Evolutionary conservation across 1,140 invertebrate genomes (phyloP).

Genomic region (Trialeurodes vaporariorum): DNA sequence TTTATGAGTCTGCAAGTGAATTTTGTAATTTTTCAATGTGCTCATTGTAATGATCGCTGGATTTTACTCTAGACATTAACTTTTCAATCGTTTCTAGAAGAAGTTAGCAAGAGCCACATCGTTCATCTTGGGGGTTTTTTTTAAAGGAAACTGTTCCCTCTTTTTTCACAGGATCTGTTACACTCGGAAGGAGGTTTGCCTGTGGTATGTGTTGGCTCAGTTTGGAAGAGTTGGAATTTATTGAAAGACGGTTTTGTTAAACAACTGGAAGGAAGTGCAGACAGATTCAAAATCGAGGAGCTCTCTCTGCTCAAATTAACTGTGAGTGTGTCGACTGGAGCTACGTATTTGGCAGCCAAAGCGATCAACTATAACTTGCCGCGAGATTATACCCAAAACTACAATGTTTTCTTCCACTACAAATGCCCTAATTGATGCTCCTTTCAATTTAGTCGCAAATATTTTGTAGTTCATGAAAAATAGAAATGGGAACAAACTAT

Average conservation of each 20-base stretch:
- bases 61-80: too few species aligned
- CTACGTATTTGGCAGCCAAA: constrained; percentile 60
- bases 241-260: constrained; percentile 55
- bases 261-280: constrained; percentile 12
- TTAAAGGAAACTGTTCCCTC: constrained; percentile 1
- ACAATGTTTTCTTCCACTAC: constrained; percentile 40
- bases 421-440: constrained; percentile 24
- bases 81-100: too few species aligned
- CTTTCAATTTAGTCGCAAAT: too few species aligned
- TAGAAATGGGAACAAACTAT: too few species aligned
- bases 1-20: too few species aligned
- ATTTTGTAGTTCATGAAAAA: too few species aligned
- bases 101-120: background rate
- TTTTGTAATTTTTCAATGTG: too few species aligned
- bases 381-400: constrained; percentile 42
- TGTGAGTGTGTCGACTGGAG: constrained; percentile 54
- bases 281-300: constrained; percentile 37
- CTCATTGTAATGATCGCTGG: too few species aligned
- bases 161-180: constrained; percentile 36
- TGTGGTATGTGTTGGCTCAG: constrained; percentile 86
- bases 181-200: constrained; percentile 50
- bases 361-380: constrained; percentile 37
- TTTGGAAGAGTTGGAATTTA: constrained; percentile 86
- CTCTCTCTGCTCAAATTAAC: constrained; percentile 51
- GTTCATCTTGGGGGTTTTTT: background rate